phyloP scores from a whole-genome alignment of 2,797 vertebrate genomes.

The Malacoctenus gilli region DNA sequence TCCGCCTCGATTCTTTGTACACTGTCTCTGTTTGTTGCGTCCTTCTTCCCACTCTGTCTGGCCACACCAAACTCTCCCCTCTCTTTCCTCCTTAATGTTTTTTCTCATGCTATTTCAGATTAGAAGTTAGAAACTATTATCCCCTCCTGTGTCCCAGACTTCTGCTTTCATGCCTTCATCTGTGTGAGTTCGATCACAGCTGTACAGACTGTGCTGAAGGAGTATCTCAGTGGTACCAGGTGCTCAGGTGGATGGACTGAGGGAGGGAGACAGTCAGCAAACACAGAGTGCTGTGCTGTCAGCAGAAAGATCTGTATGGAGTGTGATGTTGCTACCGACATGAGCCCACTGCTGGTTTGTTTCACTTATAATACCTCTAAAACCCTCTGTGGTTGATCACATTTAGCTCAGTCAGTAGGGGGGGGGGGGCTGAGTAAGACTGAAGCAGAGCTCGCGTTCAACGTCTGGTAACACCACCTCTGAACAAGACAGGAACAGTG shows the following conservation, averaged over 20 bases:
- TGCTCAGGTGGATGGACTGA: constrained; percentile 14
- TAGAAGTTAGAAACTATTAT: too few relatives aligned
- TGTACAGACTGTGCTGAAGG: constrained; percentile 20
- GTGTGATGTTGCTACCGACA: too few relatives aligned
- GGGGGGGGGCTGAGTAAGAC: too few relatives aligned
- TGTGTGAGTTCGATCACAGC: constrained; percentile 39
- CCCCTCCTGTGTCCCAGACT: too few relatives aligned
- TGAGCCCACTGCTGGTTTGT: too few relatives aligned
- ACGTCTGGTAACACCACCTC: too few relatives aligned
- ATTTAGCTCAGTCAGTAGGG: too few relatives aligned
- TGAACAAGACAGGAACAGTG: too few relatives aligned
- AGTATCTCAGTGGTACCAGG: constrained; percentile 34
- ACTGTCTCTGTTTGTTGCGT: constrained; percentile 3
- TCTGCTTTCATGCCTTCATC: constrained; percentile 15
- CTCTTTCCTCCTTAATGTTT: constrained; percentile 34
- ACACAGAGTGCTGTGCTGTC: constrained; percentile 4
- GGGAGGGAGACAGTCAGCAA: constrained; percentile 27
- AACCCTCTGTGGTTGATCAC: too few relatives aligned
- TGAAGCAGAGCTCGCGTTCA: too few relatives aligned
- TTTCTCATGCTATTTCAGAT: constrained; percentile 31
- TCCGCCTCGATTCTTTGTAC: not conserved
- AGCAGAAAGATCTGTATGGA: too few relatives aligned
- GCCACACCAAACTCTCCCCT: constrained; percentile 15
- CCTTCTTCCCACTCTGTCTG: constrained; percentile 37
- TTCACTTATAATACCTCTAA: too few relatives aligned